Percentiles rank a stretch among this genome's conserved stretches.
These are phyloP conservation scores for Fregetta grallaria DNA, from an alignment of 2,113 vertebrate species.

Conservation along the genomic window DNA sequence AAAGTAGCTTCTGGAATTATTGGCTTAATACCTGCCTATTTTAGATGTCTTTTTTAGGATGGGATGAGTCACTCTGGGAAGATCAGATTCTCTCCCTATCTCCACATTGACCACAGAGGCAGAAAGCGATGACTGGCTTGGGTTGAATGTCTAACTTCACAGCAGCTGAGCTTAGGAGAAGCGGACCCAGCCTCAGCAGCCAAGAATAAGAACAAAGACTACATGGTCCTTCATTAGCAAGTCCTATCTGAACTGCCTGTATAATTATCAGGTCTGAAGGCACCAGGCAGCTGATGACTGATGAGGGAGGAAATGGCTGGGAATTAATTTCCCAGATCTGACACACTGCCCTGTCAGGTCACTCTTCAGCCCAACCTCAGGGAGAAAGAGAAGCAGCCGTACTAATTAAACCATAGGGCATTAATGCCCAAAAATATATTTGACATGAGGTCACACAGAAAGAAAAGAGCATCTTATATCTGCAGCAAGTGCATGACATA, in stretches of 20 bases:
- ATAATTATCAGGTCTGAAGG: neutral
- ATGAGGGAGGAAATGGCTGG: neutral
- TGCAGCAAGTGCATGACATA: neutral
- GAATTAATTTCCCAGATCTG: neutral
- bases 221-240: neutral
- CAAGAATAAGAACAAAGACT: neutral
- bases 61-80: neutral
- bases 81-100: neutral
- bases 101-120: neutral
- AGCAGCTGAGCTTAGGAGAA: neutral
- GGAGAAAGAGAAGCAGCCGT: neutral
- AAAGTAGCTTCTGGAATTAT: neutral
- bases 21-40: neutral
- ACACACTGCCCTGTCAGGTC: neutral
- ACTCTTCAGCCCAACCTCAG: neutral
- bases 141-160: neutral
- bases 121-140: neutral
- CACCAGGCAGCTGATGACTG: neutral
- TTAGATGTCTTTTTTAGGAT: neutral
- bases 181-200: neutral
- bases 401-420: neutral
- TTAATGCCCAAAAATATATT: neutral
- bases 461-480: neutral
- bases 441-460: neutral
- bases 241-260: neutral